Percentiles rank a stretch among this genome's conserved stretches.
Conservation (phyloP, 2,888 invertebrate genomes). For the Danaus chrysippus region DNA sequence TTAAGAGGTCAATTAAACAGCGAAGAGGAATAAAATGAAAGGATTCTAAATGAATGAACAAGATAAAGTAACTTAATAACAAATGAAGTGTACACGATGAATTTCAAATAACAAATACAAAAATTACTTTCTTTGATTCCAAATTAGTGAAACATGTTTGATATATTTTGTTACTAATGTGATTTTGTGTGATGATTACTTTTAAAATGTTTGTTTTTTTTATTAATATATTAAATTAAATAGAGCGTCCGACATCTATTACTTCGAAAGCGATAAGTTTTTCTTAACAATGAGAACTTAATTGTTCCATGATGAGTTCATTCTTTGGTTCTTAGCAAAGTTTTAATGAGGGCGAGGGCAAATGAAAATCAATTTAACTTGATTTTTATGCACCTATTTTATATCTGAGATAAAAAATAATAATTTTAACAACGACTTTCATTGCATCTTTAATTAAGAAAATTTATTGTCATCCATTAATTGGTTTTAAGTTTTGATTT, state of each 20-base stretch:
- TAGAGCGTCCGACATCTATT: conserved; percentile 2
- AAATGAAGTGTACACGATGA: background rate
- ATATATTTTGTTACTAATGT: no score
- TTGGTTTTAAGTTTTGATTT: no score
- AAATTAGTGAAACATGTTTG: no score
- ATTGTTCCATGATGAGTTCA: conserved; percentile 23
- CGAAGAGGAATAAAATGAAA: conserved; percentile 8
- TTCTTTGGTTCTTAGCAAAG: conserved; percentile 14
- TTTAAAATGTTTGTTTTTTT: no score
- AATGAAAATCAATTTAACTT: conserved; percentile 1
- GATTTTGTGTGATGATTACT: no score
- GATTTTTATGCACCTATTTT: background rate
- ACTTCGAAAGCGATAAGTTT: background rate
- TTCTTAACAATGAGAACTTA: conserved; percentile 10
- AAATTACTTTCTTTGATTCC: no score
- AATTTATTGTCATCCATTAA: no score
- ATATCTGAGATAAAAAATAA: background rate
- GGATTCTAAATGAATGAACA: conserved; percentile 6
- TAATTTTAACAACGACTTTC: no score
- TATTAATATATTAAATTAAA: background rate
- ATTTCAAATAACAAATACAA: background rate
- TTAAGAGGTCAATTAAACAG: conserved; percentile 41
- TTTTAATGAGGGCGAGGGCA: conserved; percentile 18
- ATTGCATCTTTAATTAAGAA: no score
- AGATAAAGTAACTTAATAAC: background rate